Conservation (phyloP, 2,797 vertebrate genomes). For the Morus bassanus region DNA sequence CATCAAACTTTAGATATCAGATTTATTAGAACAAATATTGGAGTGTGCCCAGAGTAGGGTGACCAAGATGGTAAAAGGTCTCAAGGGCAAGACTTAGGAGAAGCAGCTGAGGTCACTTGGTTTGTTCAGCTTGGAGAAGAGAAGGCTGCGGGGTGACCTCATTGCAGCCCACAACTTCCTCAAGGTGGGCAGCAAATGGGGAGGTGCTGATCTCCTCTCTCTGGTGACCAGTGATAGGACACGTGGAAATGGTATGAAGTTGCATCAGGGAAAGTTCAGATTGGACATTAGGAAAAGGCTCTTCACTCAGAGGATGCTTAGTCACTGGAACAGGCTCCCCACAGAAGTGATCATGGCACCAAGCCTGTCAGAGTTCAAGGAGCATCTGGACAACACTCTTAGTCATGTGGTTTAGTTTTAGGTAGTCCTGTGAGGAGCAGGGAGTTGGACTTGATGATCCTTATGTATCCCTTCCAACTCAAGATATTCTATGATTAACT, state of each 20-base stretch:
- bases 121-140: not conserved
- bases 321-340: not conserved
- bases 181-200: not conserved
- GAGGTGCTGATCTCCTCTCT: not conserved
- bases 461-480: not conserved
- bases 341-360: not conserved
- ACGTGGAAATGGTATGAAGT: rapidly evolving
- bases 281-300: not conserved
- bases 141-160: not conserved
- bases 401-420: not conserved
- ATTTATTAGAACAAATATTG: no score
- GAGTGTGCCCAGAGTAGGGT: not conserved
- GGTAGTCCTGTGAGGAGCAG: not conserved
- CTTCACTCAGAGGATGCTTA: not conserved
- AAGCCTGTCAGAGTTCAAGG: not conserved
- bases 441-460: not conserved
- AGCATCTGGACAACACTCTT: rapidly evolving
- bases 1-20: not conserved
- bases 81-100: not conserved
- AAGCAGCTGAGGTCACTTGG: not conserved
- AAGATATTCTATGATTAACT: not conserved
- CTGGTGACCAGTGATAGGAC: not conserved
- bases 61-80: not conserved
- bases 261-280: not conserved
- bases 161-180: not conserved